Conservation (phyloP, 2,888 invertebrate genomes). For the Drosophila barbarae region DNA sequence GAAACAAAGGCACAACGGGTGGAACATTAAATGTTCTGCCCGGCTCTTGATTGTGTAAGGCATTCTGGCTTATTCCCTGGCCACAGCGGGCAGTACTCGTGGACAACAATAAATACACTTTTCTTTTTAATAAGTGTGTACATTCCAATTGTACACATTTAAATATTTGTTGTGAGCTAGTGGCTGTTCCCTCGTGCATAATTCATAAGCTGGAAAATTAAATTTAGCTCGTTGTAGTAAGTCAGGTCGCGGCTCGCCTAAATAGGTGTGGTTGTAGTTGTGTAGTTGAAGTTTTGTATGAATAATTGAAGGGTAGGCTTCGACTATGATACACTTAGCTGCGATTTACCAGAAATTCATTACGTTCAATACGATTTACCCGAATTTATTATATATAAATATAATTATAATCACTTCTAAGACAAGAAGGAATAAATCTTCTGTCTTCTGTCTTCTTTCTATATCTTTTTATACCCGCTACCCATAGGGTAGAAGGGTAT, state of each 20-base stretch:
- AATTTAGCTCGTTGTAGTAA: slow-evolving; percentile 43
- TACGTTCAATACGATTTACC: too few species aligned
- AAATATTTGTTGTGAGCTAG: slow-evolving; percentile 59
- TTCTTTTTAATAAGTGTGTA: slow-evolving; percentile 63
- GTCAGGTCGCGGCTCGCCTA: background rate
- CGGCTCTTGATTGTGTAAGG: slow-evolving; percentile 53
- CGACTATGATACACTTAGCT: background rate
- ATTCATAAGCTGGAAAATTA: slow-evolving; percentile 59
- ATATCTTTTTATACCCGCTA: too few species aligned
- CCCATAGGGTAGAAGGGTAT: too few species aligned
- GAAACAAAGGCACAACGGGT: slow-evolving; percentile 19
- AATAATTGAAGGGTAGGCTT: background rate
- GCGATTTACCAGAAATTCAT: background rate
- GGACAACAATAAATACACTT: slow-evolving; percentile 54
- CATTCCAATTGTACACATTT: slow-evolving; percentile 50
- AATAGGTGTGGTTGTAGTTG: background rate
- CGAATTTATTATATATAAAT: too few species aligned
- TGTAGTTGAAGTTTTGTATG: background rate
- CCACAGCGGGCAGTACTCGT: slow-evolving; percentile 14
- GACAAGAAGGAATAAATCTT: too few species aligned
- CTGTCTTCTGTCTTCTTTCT: too few species aligned
- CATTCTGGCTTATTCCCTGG: slow-evolving; percentile 51
- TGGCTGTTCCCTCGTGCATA: slow-evolving; percentile 53
- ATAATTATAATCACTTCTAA: too few species aligned
- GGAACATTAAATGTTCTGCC: slow-evolving; percentile 54